These are phyloP conservation scores for Octonoba sinensis DNA, from an alignment of 2,888 invertebrate genomes.

Conservation along the genomic window DNA sequence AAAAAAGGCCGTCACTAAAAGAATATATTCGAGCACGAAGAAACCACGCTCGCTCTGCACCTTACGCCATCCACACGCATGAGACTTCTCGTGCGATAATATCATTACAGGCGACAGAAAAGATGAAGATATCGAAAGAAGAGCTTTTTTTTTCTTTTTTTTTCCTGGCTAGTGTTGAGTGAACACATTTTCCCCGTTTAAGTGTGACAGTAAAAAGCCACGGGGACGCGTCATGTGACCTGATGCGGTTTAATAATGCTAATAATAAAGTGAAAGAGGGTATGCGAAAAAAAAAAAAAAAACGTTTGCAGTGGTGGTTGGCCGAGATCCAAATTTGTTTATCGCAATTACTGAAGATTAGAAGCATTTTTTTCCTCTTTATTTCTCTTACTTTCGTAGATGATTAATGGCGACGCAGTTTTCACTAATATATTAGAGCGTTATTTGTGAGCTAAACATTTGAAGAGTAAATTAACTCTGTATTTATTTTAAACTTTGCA, in stretches of 20 bases:
- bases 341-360: constrained; percentile 39
- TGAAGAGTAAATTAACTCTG: constrained; percentile 27
- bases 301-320: constrained; percentile 34
- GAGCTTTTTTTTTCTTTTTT: constrained; percentile 13
- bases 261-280: constrained; percentile 37
- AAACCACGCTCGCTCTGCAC: too few species aligned
- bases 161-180: constrained; percentile 30
- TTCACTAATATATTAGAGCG: constrained; percentile 24
- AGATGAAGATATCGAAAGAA: not conserved
- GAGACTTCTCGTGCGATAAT: constrained; percentile 27
- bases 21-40: too few species aligned
- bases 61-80: constrained; percentile 20
- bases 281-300: constrained; percentile 24
- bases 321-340: constrained; percentile 49
- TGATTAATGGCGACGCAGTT: constrained; percentile 32
- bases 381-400: constrained; percentile 5
- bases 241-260: constrained; percentile 35
- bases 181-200: constrained; percentile 51
- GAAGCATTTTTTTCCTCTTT: constrained; percentile 7
- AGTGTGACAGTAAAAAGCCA: constrained; percentile 40
- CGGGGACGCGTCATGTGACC: constrained; percentile 31
- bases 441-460: constrained; percentile 39
- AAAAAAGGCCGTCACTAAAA: too few species aligned
- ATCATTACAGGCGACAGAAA: constrained; percentile 18
- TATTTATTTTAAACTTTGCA: not conserved